Conservation (phyloP, 1,140 invertebrate species). For the Heliconius hewitsoni region DNA sequence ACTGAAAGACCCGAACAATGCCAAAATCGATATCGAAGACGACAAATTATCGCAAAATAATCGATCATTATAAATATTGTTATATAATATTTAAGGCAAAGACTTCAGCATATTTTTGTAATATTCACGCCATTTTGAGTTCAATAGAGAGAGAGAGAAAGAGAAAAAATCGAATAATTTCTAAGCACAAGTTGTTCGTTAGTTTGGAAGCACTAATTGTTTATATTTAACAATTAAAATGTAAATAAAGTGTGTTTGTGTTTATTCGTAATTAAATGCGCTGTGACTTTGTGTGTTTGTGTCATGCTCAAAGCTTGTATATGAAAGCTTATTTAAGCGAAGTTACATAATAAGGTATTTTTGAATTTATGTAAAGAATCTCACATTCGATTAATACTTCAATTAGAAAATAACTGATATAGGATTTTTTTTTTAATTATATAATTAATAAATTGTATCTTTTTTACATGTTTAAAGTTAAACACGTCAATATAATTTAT, state of each 20-base stretch:
- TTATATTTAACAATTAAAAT: slow-evolving; percentile 47
- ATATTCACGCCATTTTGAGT: slow-evolving; percentile 40
- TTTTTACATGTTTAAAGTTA: too few species aligned
- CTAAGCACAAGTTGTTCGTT: slow-evolving; percentile 65
- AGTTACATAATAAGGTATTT: background rate
- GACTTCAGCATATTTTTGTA: slow-evolving; percentile 78
- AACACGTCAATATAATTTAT: too few species aligned
- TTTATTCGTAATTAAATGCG: slow-evolving; percentile 41
- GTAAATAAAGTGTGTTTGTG: slow-evolving; percentile 13
- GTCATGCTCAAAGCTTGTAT: slow-evolving; percentile 10
- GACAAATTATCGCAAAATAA: slow-evolving; percentile 56
- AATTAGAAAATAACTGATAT: background rate
- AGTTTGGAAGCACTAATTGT: slow-evolving; percentile 64
- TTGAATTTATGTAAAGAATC: background rate
- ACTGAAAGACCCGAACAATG: slow-evolving; percentile 77
- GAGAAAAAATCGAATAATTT: background rate
- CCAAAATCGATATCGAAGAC: slow-evolving; percentile 63
- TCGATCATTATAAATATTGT: slow-evolving; percentile 75
- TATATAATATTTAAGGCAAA: slow-evolving; percentile 76
- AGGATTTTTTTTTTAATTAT: too few species aligned
- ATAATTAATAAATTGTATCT: too few species aligned
- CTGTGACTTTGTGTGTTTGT: slow-evolving; percentile 55
- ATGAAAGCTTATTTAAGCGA: slow-evolving; percentile 5
- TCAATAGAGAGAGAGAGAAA: background rate
- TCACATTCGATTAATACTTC: background rate